phyloP scores from a whole-genome alignment of 2,113 vertebrate genomes.

The Gobio gobio region DNA sequence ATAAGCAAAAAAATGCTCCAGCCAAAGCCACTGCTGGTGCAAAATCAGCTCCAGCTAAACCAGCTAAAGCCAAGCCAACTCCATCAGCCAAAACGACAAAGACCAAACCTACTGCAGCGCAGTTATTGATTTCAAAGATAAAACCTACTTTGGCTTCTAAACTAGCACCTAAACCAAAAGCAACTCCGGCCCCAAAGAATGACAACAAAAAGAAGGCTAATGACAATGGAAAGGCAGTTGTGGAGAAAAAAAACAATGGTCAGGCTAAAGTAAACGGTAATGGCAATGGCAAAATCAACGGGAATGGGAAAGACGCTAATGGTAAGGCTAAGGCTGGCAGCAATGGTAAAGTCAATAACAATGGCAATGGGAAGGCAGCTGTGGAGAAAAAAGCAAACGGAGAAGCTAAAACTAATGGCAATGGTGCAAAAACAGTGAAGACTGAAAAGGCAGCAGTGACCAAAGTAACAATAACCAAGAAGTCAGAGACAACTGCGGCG shows the following conservation, averaged over 20 bases:
- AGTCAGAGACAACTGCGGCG: background rate
- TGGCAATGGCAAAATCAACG: conserved; percentile 23
- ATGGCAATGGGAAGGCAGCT: conserved; percentile 49
- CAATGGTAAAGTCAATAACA: conserved; percentile 38
- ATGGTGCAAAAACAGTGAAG: conserved; percentile 55
- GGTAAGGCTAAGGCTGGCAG: conserved; percentile 52
- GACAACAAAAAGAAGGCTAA: conserved; percentile 50
- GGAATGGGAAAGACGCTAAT: conserved; percentile 49
- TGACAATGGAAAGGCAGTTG: conserved; percentile 48
- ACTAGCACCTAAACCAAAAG: conserved; percentile 65
- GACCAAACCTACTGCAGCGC: conserved; percentile 54
- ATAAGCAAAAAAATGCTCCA: conserved; percentile 45
- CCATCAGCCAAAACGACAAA: conserved; percentile 56
- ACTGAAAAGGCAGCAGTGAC: conserved; percentile 49
- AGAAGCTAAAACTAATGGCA: conserved; percentile 63
- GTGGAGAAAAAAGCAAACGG: conserved; percentile 59
- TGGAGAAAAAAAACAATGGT: conserved; percentile 47
- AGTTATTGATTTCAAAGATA: conserved; percentile 70
- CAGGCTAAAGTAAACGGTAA: conserved; percentile 56
- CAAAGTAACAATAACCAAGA: conserved; percentile 47
- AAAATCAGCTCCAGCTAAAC: conserved; percentile 59
- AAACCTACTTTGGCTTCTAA: conserved; percentile 67
- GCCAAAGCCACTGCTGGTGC: conserved; percentile 53
- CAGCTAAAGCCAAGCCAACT: conserved; percentile 60
- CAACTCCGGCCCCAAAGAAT: conserved; percentile 62